Evolutionary conservation across 2,888 invertebrate species (phyloP).

Genomic region (Epiblema foenella): DNA sequence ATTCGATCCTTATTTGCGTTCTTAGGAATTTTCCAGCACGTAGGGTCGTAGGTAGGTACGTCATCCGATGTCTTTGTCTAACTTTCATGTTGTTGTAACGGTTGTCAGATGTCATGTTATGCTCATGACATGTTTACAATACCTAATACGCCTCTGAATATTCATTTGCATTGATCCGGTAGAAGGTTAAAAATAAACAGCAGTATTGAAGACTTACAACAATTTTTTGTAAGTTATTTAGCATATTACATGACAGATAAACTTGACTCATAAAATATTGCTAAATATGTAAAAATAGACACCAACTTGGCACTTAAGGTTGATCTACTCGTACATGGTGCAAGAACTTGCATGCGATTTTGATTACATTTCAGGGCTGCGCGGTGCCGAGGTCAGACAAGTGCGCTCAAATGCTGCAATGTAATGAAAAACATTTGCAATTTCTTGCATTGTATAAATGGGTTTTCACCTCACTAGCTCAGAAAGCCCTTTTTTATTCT

Average conservation of each 20-base stretch:
- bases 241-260: neutral
- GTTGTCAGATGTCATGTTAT: neutral
- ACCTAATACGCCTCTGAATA: conserved; percentile 12
- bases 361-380: too few species aligned
- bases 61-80: conserved; percentile 9
- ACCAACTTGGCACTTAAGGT: too few species aligned
- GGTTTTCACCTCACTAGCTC: too few species aligned
- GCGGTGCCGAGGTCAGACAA: too few species aligned
- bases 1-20: neutral
- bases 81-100: conserved; percentile 1
- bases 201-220: too few species aligned
- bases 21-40: neutral
- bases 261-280: conserved; percentile 8
- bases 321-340: too few species aligned
- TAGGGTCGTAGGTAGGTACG: neutral
- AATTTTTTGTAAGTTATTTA: neutral
- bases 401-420: too few species aligned
- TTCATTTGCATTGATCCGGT: conserved; percentile 39
- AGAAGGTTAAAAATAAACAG: conserved; percentile 29
- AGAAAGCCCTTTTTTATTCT: too few species aligned
- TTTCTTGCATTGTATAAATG: too few species aligned
- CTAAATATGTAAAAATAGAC: neutral
- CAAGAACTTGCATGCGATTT: too few species aligned
- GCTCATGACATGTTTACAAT: conserved; percentile 6
- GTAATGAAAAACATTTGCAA: too few species aligned